These are phyloP conservation scores for Hyposoter dolosus DNA, from an alignment of 2,888 invertebrate genomes.

Conservation along the genomic window DNA sequence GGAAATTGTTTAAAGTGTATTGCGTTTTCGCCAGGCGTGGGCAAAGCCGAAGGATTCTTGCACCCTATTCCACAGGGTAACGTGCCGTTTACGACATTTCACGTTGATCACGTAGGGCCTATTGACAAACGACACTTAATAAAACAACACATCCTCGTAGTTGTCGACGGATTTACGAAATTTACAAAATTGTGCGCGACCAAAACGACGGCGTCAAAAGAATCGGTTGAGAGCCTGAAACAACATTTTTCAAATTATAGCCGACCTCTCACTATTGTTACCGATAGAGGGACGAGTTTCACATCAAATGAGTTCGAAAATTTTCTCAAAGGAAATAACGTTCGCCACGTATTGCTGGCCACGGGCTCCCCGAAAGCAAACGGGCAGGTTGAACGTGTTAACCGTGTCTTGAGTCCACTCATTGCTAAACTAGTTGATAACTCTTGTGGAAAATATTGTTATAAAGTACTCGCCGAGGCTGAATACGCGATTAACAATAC, in stretches of 20 bases:
- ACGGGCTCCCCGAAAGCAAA: constrained; percentile 73
- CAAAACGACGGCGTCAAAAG: constrained; percentile 62
- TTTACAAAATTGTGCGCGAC: constrained; percentile 67
- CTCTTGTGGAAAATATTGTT: not conserved
- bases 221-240: constrained; percentile 9
- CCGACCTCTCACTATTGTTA: not conserved
- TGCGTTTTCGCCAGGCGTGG: constrained; percentile 51
- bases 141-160: constrained; percentile 74
- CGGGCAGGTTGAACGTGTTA: constrained; percentile 72
- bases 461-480: not conserved
- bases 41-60: constrained; percentile 65
- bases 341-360: constrained; percentile 66
- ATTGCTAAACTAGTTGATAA: constrained; percentile 61
- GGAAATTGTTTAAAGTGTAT: constrained; percentile 69
- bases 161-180: constrained; percentile 76
- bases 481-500: constrained; percentile 25
- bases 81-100: constrained; percentile 61
- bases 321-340: constrained; percentile 43
- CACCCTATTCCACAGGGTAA: constrained; percentile 67
- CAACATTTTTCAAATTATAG: constrained; percentile 22
- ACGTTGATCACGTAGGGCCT: constrained; percentile 66
- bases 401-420: constrained; percentile 65
- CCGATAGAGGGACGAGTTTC: constrained; percentile 20
- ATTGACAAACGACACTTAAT: constrained; percentile 73
- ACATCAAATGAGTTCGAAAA: constrained; percentile 29